Conservation (phyloP, 1,140 invertebrate genomes). For the Holotrichia oblita region DNA sequence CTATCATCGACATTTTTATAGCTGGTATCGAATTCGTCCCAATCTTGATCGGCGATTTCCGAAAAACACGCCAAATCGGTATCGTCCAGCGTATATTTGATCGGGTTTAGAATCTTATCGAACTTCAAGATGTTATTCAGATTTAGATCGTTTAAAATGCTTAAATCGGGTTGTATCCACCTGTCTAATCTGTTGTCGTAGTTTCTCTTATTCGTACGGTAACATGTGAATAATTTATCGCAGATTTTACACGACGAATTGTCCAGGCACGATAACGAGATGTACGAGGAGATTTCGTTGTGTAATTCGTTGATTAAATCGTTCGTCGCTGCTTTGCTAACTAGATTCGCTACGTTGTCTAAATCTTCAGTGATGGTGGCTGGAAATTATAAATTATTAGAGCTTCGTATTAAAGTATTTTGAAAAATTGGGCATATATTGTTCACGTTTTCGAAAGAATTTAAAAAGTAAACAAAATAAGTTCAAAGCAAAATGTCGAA, state of each 20-base stretch:
- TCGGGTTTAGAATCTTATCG: background rate
- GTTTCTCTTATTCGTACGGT: background rate
- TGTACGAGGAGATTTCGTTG: conserved; percentile 46
- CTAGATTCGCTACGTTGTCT: background rate
- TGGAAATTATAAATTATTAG: background rate
- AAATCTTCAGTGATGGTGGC: background rate
- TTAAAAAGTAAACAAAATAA: background rate
- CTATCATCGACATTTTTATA: background rate
- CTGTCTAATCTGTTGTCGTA: conserved; percentile 32
- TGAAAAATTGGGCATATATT: too few relatives aligned
- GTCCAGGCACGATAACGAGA: conserved; percentile 38
- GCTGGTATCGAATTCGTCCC: background rate
- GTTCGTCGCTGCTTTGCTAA: background rate
- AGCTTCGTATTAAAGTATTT: too few relatives aligned
- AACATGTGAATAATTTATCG: conserved; percentile 44
- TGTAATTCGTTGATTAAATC: conserved; percentile 40
- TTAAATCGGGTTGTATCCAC: conserved; percentile 43
- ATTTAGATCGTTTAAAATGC: conserved; percentile 46
- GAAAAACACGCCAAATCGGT: background rate
- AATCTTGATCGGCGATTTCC: background rate
- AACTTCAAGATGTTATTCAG: background rate
- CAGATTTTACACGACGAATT: conserved; percentile 45
- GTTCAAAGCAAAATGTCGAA: too few relatives aligned
- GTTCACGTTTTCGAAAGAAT: background rate
- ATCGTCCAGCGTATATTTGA: background rate